phyloP scores from a whole-genome alignment of 2,797 vertebrate species.

The Pagetopsis macropterus region DNA sequence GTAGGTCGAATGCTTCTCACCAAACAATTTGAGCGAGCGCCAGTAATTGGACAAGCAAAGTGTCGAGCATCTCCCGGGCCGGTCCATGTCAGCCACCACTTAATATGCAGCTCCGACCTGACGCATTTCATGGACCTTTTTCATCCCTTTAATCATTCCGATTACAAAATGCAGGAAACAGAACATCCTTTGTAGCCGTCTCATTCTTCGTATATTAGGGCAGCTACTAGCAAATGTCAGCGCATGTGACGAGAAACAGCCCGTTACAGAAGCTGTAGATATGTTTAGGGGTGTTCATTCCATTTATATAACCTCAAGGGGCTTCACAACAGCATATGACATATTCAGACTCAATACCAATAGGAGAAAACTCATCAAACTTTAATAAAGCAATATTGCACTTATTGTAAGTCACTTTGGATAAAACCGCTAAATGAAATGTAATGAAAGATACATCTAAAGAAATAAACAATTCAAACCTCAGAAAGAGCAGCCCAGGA shows the following conservation, averaged over 20 bases:
- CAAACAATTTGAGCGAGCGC: conserved; percentile 82
- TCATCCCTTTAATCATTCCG: conserved; percentile 71
- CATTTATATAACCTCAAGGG: background rate
- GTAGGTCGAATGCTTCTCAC: conserved; percentile 87
- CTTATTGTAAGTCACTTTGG: no score
- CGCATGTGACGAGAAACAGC: conserved; percentile 11
- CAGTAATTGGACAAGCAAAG: conserved; percentile 84
- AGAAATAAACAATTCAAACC: no score
- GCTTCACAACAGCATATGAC: background rate
- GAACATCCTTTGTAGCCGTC: conserved; percentile 62
- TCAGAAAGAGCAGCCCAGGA: no score
- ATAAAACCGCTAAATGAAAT: no score
- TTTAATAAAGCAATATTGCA: no score
- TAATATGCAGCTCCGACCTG: conserved; percentile 76
- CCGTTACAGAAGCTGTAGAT: background rate
- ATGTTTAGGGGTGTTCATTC: background rate
- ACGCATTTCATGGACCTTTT: conserved; percentile 76
- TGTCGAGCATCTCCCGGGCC: conserved; percentile 72
- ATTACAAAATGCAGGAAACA: conserved; percentile 71
- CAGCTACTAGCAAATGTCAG: conserved; percentile 15
- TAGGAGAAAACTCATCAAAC: background rate
- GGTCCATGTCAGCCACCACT: conserved; percentile 71
- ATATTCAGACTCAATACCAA: background rate
- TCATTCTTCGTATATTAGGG: conserved; percentile 33
- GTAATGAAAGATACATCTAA: no score